These are phyloP conservation scores for Leptinotarsa peninsularis DNA, from an alignment of 2,888 invertebrate genomes.

Conservation along the genomic window DNA sequence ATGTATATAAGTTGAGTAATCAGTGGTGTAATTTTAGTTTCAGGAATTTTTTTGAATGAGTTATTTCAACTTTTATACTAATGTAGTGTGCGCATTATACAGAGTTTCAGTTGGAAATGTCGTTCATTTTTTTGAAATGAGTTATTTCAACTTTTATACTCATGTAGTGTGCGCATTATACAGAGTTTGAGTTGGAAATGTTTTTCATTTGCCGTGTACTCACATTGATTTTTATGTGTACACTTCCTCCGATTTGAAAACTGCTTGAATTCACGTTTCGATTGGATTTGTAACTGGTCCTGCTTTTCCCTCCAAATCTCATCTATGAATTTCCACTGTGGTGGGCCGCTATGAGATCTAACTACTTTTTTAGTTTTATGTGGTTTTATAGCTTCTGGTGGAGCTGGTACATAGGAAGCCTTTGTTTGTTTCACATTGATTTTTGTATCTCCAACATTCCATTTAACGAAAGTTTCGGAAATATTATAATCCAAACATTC, in stretches of 20 bases:
- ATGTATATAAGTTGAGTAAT: too few relatives aligned
- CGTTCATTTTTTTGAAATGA: too few relatives aligned
- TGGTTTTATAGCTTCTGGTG: conserved; percentile 41
- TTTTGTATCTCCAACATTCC: conserved; percentile 51
- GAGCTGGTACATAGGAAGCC: conserved; percentile 53
- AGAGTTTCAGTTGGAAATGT: too few relatives aligned
- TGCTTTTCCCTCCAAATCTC: conserved; percentile 52
- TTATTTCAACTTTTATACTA: too few relatives aligned
- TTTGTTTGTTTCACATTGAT: conserved; percentile 52
- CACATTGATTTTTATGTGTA: conserved; percentile 16
- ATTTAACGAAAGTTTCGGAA: conserved; percentile 53
- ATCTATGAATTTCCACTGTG: conserved; percentile 56
- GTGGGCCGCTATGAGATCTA: conserved; percentile 49
- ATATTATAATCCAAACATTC: conserved; percentile 55
- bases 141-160: too few relatives aligned
- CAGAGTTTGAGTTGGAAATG: too few relatives aligned
- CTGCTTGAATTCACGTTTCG: conserved; percentile 38
- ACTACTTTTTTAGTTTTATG: conserved; percentile 33
- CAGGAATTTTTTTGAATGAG: too few relatives aligned
- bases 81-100: too few relatives aligned
- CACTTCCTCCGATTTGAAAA: conserved; percentile 26
- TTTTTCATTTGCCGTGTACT: not conserved
- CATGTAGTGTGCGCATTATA: too few relatives aligned
- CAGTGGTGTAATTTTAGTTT: too few relatives aligned
- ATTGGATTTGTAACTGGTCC: conserved; percentile 42